Evolutionary conservation across 2,113 vertebrate species (phyloP), one percentile per base, ranked within the genome.

Genomic region (Phycodurus eques): DNA sequence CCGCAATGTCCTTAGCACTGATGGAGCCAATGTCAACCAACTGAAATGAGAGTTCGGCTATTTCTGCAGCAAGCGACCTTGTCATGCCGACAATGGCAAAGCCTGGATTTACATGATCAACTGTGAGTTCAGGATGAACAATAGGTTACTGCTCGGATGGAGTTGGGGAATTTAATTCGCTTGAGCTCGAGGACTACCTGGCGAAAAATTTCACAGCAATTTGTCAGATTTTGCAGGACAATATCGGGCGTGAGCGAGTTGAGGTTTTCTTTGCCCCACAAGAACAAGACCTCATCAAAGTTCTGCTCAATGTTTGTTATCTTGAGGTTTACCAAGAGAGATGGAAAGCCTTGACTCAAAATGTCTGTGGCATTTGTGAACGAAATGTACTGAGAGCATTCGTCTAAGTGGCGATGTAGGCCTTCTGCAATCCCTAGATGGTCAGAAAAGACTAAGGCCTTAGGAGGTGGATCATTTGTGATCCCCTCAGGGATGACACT

Each of bases 11-110:
- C 78, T 92, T 11, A 17, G 79, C 66, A 67, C 85, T 92, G 62
- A 67, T 78, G 62, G 88, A 86, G 39, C 75, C 71, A n/a, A 95
- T 80, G 71, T 96, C 94, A 81, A 95, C 92, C 20, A 94, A 53
- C 83, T 95, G 94, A 90, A 95, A 94, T 3, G 79, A 85, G 66
- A 96, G 83, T 35, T 93, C 89, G 54, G 91, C 85, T 80, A 93
- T 78, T 83, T 96, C 94, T 72, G 87, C 60, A 0, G 87, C 73
- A 70, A 93, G 94, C 13, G 93, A 82, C 87, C 94, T 92, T 27
- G 85, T 93, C 94, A 95, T 94, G 42, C 95, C 94, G 67, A 73
- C 79, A 6, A 96, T 72, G 0, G 77, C 92, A 92, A 94, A 95
- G 1, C 93, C 94, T 80, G 93, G 87, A 81, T 85, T 94, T 22